Evolutionary conservation across 2,797 vertebrate genomes (phyloP), one percentile per base, ranked within the genome.

Genomic region (Cyprinella venusta): DNA sequence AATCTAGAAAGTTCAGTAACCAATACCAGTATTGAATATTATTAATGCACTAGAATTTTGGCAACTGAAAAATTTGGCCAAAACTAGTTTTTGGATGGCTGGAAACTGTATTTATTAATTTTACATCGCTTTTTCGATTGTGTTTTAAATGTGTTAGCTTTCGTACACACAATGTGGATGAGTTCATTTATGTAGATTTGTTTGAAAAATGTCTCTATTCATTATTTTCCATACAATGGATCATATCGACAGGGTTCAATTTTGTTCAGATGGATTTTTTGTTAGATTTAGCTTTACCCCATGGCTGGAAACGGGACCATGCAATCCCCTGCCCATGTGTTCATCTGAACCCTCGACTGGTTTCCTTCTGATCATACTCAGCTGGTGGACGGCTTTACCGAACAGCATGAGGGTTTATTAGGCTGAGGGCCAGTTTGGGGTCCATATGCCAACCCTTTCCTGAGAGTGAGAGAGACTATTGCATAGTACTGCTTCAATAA

Each of bases 311-410:
- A 67, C 9, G 0, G 19, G 26, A 26, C 26, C 19, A 67, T 52
- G 12, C 30, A 38, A 54, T 79, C 45, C 45, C 36, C 8, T 33
- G 42, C 15, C 21, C 48, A 30, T 68, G 77, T 79, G 77, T 79
- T 79, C 33, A 18, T 24, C 21, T 6, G 15, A 68, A 68, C 5
- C 48, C 48, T 69, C 33, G 13, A 26, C 65, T 69, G 65, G 30
- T 80, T 59, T 80, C n/a, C 21, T 79, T 80, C 36, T 69, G 54
- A 69, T 80, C 36, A 69, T 18, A 19, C 36, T 54, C 65, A 56
- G 78, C 36, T 56, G 21, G 33, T 40, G 50, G 50, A 69, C 4
- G 2, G 78, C 65, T 69, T 80, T 38, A 40, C 33, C 26, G 42
- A 80, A 26, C 50, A 69, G 50, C 65, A 56, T 68, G 50, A 24